Evolutionary conservation across 2,888 invertebrate species (phyloP).

Genomic region (Rugalucina vietnamica): DNA sequence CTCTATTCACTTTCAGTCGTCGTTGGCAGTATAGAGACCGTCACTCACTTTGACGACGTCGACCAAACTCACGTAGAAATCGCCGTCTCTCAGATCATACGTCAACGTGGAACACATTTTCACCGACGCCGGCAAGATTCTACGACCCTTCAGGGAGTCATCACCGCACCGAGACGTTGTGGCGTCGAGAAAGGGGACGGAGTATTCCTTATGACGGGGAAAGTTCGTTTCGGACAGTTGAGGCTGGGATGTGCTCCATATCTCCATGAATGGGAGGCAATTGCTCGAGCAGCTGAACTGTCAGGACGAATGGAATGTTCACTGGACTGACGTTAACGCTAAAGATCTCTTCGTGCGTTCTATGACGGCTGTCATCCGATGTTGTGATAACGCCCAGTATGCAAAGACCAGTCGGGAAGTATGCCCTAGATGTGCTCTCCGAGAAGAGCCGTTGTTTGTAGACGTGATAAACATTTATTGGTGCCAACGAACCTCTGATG

Average conservation of each 20-base stretch:
- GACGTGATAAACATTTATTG: too few relatives aligned
- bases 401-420: too few relatives aligned
- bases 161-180: conserved; percentile 71
- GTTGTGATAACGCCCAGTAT: too few relatives aligned
- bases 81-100: conserved; percentile 70
- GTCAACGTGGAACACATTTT: conserved; percentile 63
- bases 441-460: too few relatives aligned
- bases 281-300: conserved; percentile 59
- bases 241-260: conserved; percentile 73
- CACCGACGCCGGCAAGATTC: conserved; percentile 43
- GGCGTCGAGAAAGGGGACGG: conserved; percentile 68
- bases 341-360: too few relatives aligned
- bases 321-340: conserved; percentile 56
- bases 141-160: conserved; percentile 64
- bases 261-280: conserved; percentile 72
- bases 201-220: conserved; percentile 75
- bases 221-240: conserved; percentile 71
- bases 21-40: conserved; percentile 69
- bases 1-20: conserved; percentile 77
- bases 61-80: conserved; percentile 69
- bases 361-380: too few relatives aligned
- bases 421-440: too few relatives aligned
- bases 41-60: conserved; percentile 48
- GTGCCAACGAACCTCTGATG: too few relatives aligned
- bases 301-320: conserved; percentile 66